Evolutionary conservation across 2,113 vertebrate genomes (phyloP).

Genomic region (Xerus inauris): DNA sequence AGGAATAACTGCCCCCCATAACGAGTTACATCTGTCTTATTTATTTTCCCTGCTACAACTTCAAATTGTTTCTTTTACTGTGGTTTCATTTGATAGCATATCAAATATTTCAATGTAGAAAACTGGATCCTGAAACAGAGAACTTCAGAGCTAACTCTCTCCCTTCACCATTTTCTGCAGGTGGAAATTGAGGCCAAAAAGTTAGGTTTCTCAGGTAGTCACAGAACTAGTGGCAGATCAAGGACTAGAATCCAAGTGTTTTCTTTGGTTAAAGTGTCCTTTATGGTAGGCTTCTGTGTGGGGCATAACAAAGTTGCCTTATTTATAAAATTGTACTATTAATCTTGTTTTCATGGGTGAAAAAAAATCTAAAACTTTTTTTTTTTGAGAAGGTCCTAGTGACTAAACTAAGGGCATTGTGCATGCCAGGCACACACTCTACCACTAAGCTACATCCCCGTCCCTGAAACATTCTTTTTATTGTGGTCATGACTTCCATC

Average conservation of each 20-base stretch:
- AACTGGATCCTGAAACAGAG: not conserved
- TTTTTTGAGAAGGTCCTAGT: not conserved
- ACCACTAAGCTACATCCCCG: not conserved
- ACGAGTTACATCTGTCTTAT: not conserved
- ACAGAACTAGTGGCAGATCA: not conserved
- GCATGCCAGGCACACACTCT: not conserved
- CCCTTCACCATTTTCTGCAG: not conserved
- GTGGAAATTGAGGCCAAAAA: conserved; percentile 19
- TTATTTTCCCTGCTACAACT: conserved; percentile 18
- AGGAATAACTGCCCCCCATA: not conserved
- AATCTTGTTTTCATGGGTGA: not conserved
- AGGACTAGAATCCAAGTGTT: not conserved
- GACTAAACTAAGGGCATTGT: not conserved
- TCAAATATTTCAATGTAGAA: not conserved
- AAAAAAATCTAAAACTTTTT: not conserved
- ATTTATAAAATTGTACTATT: not conserved
- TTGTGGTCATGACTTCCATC: not conserved
- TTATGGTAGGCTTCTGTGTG: not conserved
- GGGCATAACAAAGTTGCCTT: not conserved
- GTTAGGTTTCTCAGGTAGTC: not conserved
- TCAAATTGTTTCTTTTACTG: not conserved
- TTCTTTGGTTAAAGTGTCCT: not conserved
- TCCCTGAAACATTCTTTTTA: not conserved
- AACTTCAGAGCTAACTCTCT: not conserved
- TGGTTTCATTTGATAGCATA: conserved; percentile 32